phyloP scores from a whole-genome alignment of 2,797 vertebrate species.

The Silurus aristotelis region DNA sequence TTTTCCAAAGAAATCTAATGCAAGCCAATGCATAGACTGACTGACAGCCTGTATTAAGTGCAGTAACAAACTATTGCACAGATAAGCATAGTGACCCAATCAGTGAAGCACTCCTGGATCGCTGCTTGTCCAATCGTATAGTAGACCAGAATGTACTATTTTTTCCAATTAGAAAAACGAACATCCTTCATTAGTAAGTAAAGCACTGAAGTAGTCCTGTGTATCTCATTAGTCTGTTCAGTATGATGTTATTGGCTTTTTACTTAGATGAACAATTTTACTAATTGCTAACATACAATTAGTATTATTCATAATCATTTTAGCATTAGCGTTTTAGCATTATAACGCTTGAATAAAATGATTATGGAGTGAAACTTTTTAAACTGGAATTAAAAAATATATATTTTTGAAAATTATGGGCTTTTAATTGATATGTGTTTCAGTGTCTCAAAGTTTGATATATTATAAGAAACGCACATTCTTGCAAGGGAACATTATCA shows the following conservation, averaged over 20 bases:
- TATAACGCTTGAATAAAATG: neutral
- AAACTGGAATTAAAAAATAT: neutral
- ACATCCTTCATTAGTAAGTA: neutral
- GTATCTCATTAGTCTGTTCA: neutral
- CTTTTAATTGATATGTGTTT: neutral
- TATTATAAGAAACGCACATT: neutral
- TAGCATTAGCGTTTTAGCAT: too few species aligned
- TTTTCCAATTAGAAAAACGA: neutral
- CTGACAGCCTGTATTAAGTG: neutral
- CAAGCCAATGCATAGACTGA: neutral
- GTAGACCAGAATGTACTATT: neutral
- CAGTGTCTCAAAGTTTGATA: neutral
- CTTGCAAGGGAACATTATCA: too few species aligned
- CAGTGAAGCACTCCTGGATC: neutral
- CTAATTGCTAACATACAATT: neutral
- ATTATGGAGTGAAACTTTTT: neutral
- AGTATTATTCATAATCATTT: neutral
- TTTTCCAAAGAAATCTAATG: too few species aligned
- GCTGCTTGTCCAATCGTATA: neutral
- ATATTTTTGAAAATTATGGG: too few species aligned
- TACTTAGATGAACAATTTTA: neutral
- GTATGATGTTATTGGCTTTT: neutral
- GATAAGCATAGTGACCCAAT: neutral
- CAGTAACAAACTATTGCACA: neutral
- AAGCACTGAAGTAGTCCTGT: neutral